Evolutionary conservation across 2,797 vertebrate species (phyloP), one percentile per base, ranked within the genome.

Genomic region (Urosaurus nigricauda): DNA sequence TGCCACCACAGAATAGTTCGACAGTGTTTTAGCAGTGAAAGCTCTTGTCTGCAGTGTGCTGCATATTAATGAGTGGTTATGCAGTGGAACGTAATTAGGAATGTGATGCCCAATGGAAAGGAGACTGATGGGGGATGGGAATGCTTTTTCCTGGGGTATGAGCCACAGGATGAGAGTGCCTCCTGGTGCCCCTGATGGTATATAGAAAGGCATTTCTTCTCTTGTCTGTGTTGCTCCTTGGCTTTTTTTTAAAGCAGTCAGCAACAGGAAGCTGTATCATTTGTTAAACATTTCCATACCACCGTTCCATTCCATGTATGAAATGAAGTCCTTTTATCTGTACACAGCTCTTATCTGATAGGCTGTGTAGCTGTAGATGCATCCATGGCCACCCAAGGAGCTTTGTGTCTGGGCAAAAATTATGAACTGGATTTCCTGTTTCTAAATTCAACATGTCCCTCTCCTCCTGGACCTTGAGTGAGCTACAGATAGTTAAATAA

Each of bases 121-220:
- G 3, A 75, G 85, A 12, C 58, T 65, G 87, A 40, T 43, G 16
- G 12, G 65, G 86, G 56, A 65, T 88, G 26, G 40, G 83, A 8
- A 3, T 83, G 2, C 4, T 2, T 79, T 12, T 75, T 40, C 56
- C 40, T 43, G 43, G n/a, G 83, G 32, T 70, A 79, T 89, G 88
- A 91, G 86, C 29, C 84, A 87, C 88, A 92, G 92, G 90, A 92
- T 88, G 85, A 89, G 87, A 93, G 79, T 93, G 91, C 85, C 92
- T 95, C 94, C 93, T 93, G 92, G 90, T 95, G 93, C 92, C 89
- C 32, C 0, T 11, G 65, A 47, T 3, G 74, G 71, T 70, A 88
- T 68, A 83, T 21, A 56, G 43, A 83, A 77, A 29, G 51, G 73
- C 71, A 21, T 83, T 92, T 82, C 37, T n/a, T 77, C 13, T 63